Evolutionary conservation across 2,888 invertebrate genomes (phyloP), one percentile per base, ranked within the genome.

Genomic region (Diplolepis rosae): DNA sequence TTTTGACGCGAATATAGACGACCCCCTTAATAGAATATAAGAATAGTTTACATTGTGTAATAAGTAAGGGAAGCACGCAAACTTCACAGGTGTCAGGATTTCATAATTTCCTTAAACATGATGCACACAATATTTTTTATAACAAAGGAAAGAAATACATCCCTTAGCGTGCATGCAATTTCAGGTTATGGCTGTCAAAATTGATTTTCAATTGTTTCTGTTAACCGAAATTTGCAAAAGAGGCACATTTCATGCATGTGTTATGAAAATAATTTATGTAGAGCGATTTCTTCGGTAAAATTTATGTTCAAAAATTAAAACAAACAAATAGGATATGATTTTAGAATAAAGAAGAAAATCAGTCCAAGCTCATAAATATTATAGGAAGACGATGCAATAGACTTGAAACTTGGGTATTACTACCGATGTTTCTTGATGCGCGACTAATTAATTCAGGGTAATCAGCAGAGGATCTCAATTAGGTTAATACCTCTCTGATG

Each of bases 241-340:
- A 24, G 9, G 50, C 18, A 48, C 22, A 45, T 18, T 24, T 11
- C 22, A 50, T 50, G 22, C 18, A 24, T 24, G 27, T 50, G 50
- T 24, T 50, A 50, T 50, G 32, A 18, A 1, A 56, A 35, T n/a
- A 24, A 61, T 61, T 27, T 24, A 39, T 24, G 61, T 15, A 35
- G 61, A 39, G 24, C 61, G 61, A 35, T 61, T 61, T 61, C 39
- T 22, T 39, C n/a, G 39, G 39, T 61, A 61, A 61, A 27, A 22
- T 39, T 22, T 15, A 7, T 61, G 35, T 18, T 7, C 39, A 35
- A 7, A 39, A 39, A 39, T 39, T 9, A 24, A 24, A 61, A 9
- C 7, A 4, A 28, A 18, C 4, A n/a, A 56, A 15, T 18, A 15
- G 32, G 32, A 56, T 48, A 13, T 9, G 18, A 9, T 32, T 30